Evolutionary conservation across 2,797 vertebrate species (phyloP).

Genomic region (Helarctos malayanus): DNA sequence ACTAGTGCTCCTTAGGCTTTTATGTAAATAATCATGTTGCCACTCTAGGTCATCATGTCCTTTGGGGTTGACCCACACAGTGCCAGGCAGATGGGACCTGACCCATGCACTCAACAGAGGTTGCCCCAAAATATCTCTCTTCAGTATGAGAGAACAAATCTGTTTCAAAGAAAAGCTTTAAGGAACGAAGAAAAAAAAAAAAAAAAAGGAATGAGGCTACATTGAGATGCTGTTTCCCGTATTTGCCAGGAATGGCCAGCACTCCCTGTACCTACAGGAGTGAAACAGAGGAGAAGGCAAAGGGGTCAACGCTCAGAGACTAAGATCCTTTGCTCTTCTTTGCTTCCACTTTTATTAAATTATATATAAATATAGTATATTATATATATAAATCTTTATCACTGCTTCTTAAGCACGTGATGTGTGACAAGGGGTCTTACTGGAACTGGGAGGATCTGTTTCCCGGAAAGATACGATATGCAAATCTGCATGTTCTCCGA

Average conservation of each 20-base stretch:
- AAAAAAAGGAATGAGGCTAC: background rate
- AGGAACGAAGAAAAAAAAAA: background rate
- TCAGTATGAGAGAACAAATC: slow-evolving; percentile 18
- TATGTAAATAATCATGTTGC: background rate
- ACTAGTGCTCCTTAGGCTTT: background rate
- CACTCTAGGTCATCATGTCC: background rate
- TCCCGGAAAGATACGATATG: background rate
- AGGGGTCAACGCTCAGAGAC: background rate
- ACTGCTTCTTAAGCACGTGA: background rate
- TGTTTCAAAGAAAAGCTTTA: slow-evolving; percentile 68
- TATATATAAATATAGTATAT: too few species aligned
- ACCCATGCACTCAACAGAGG: background rate
- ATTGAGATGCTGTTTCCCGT: slow-evolving; percentile 34
- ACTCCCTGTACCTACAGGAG: background rate
- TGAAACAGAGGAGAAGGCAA: background rate
- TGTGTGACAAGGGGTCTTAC: background rate
- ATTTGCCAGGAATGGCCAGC: background rate
- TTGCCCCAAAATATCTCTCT: background rate
- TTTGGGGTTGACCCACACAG: background rate
- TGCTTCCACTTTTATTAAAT: background rate
- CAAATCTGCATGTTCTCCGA: background rate
- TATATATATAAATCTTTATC: background rate
- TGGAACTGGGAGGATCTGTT: background rate
- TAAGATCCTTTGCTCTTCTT: background rate
- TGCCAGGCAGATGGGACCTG: background rate